Evolutionary conservation across 2,797 vertebrate species (phyloP), one percentile per base, ranked within the genome.

Genomic region (Leptatherina wallacei): DNA sequence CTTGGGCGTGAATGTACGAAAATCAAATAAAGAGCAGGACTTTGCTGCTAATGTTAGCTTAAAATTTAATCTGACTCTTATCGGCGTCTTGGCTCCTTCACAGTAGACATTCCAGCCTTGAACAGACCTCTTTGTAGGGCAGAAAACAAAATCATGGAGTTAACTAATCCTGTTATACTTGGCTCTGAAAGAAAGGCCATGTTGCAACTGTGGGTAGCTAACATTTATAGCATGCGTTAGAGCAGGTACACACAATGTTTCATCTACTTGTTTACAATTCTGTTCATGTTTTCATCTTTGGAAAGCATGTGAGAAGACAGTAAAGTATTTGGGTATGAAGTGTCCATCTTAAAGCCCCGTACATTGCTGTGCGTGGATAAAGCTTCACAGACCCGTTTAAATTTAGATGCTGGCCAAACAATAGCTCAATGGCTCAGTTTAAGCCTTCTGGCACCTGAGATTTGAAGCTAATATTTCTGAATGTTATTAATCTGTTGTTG

Each of bases 21-120:
- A 35, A 52, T 24, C 29, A 16, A 52, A 59, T 29, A 27, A 42
- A 52, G n/a, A 59, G 33, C 32, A 8, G 24, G 24, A 27, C 57
- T 36, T 22, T 36, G 55, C 38, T 69, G 56, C 42, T 51, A 29
- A 65, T 65, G 49, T 54, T 51, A 51, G 20, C 44, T 47, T 47
- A 24, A 65, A 52, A 65, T 29, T 35, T 30, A 56, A 47, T 66
- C 18, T 10, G 27, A 51, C 14, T 14, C 13, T 35, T 54, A 27
- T 22, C 35, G 7, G 32, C 7, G 27, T 36, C 16, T 69, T 47
- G 56, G 51, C 51, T 22, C 20, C 30, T 29, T 47, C 5, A 35
- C 38, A 29, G 64, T 56, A 20, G 20, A 62, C 1, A 29, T 60
- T 30, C 12, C 47, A n/a, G 29, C 62, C 24, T 61, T 55, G 54